Evolutionary conservation across 2,113 vertebrate genomes (phyloP).

Genomic region (Felis catus): DNA sequence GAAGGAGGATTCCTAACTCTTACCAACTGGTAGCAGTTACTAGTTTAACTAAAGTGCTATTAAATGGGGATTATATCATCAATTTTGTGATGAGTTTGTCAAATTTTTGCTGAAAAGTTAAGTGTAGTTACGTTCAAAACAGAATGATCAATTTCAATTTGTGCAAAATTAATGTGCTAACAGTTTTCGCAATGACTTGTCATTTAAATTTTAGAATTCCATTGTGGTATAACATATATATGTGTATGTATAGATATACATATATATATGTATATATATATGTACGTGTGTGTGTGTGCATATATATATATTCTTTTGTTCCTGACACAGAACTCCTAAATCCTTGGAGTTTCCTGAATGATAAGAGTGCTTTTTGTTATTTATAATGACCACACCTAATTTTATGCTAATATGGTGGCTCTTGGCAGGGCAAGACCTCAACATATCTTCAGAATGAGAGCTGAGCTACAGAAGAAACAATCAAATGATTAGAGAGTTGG

Average conservation of each 20-base stretch:
- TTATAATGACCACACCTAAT: background rate
- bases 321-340: background rate
- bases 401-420: background rate
- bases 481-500: background rate
- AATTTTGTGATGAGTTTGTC: background rate
- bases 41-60: background rate
- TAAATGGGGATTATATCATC: background rate
- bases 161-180: background rate
- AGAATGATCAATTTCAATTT: background rate
- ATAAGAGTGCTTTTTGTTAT: background rate
- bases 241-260: too few species aligned
- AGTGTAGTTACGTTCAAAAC: background rate
- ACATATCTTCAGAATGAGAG: background rate
- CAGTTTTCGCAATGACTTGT: background rate
- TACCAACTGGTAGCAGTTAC: background rate
- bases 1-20: background rate
- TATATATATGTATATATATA: background rate
- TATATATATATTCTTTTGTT: background rate
- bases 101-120: constrained; percentile 20
- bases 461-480: background rate
- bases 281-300: too few species aligned
- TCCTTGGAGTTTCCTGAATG: background rate
- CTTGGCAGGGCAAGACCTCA: background rate
- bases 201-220: constrained; percentile 8
- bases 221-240: background rate